phyloP scores from a whole-genome alignment of 2,797 vertebrate species.

The Clarias pachynema region DNA sequence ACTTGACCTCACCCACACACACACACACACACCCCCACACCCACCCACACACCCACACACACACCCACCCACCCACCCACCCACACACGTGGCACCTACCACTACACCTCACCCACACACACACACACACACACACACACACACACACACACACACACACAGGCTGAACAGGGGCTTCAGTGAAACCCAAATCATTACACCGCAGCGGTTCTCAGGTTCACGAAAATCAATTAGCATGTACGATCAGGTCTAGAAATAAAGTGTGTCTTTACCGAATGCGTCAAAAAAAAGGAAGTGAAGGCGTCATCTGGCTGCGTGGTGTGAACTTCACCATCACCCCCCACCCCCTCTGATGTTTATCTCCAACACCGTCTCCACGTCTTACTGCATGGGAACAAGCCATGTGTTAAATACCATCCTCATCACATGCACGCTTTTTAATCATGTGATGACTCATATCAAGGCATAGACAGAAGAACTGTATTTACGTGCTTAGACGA shows the following conservation, averaged over 20 bases:
- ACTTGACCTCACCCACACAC: too few species aligned
- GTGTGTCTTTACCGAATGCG: not conserved
- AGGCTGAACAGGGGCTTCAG: not conserved
- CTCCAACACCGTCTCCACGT: slow-evolving; percentile 2
- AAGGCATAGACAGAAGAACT: slow-evolving; percentile 52
- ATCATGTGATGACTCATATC: slow-evolving; percentile 54
- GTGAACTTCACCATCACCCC: not conserved
- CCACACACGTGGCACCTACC: too few species aligned
- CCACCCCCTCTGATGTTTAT: not conserved
- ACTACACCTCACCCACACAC: too few species aligned
- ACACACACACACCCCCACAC: too few species aligned
- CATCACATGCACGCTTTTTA: slow-evolving; percentile 44
- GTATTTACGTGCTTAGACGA: slow-evolving; percentile 36
- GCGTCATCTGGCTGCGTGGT: slow-evolving; percentile 6
- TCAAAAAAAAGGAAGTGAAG: slow-evolving; percentile 18
- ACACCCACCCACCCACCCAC: too few species aligned
- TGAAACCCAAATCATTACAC: slow-evolving; percentile 21
- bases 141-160: too few species aligned
- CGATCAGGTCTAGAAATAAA: slow-evolving; percentile 25
- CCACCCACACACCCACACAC: too few species aligned
- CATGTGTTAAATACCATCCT: not conserved
- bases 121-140: too few species aligned
- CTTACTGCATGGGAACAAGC: not conserved
- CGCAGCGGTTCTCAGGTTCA: slow-evolving; percentile 33
- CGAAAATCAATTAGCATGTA: slow-evolving; percentile 29